Percentiles rank a stretch among this genome's conserved stretches.
Conservation (phyloP, 2,797 vertebrate species). For the Synaphobranchus kaupii region DNA sequence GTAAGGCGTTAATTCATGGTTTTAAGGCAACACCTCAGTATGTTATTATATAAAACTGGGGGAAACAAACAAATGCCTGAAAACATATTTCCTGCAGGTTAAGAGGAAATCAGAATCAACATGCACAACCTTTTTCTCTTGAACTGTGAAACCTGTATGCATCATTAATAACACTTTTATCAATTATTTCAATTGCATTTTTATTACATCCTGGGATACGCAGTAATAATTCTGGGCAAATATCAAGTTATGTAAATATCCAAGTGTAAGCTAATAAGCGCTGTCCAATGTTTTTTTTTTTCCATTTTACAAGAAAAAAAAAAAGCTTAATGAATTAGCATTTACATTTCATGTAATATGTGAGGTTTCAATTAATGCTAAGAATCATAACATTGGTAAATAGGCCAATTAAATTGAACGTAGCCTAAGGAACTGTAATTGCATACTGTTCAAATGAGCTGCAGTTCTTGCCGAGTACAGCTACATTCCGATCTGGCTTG, state of each 20-base stretch:
- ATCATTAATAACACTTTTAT: no score
- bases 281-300: neutral
- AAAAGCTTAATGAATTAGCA: neutral
- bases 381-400: neutral
- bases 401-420: no score
- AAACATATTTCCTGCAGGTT: neutral
- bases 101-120: neutral
- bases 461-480: neutral
- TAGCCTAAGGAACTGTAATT: neutral
- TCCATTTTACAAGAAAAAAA: neutral
- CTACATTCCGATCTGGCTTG: neutral
- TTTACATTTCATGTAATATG: neutral
- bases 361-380: neutral
- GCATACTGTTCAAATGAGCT: neutral
- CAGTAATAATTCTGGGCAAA: neutral
- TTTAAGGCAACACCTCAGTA: neutral
- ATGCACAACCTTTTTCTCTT: neutral
- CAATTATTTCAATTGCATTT: neutral
- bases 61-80: neutral
- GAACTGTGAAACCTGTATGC: neutral
- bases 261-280: neutral
- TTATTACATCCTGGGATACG: neutral
- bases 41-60: neutral
- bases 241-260: no score
- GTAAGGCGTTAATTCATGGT: neutral